Evolutionary conservation across 2,797 vertebrate genomes (phyloP).

Genomic region (Neomorphus geoffroyi): DNA sequence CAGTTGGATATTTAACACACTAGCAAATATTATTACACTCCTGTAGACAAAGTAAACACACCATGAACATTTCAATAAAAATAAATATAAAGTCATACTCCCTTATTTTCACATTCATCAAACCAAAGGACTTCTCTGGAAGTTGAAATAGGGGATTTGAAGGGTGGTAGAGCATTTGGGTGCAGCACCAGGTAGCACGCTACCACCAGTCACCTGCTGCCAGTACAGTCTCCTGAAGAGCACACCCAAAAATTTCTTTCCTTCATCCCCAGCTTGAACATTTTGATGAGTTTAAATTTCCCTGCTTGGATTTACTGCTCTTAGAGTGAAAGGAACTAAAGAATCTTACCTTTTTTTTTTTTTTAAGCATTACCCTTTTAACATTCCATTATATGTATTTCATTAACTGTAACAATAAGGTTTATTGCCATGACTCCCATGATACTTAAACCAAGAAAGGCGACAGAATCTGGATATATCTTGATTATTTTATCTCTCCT

Average conservation of each 20-base stretch:
- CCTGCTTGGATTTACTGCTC: neutral
- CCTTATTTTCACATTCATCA: neutral
- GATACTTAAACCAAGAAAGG: neutral
- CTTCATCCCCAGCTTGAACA: neutral
- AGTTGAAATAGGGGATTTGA: neutral
- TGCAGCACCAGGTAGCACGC: neutral
- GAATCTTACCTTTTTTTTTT: neutral
- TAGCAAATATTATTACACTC: neutral
- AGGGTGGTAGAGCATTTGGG: neutral
- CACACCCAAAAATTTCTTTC: neutral
- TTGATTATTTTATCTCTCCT: neutral
- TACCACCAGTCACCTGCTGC: neutral
- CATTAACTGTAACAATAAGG: neutral
- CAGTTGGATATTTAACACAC: neutral
- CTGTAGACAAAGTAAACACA: accelerated
- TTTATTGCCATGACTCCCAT: neutral
- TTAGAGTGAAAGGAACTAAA: neutral
- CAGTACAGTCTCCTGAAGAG: neutral
- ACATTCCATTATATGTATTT: neutral
- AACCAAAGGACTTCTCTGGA: neutral
- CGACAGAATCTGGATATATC: neutral
- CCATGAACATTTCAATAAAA: neutral
- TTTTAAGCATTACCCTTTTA: neutral
- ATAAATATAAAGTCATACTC: neutral
- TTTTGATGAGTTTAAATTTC: neutral